These are phyloP conservation scores for Conomelus anceps DNA, from an alignment of 2,888 invertebrate genomes.

Conservation along the genomic window DNA sequence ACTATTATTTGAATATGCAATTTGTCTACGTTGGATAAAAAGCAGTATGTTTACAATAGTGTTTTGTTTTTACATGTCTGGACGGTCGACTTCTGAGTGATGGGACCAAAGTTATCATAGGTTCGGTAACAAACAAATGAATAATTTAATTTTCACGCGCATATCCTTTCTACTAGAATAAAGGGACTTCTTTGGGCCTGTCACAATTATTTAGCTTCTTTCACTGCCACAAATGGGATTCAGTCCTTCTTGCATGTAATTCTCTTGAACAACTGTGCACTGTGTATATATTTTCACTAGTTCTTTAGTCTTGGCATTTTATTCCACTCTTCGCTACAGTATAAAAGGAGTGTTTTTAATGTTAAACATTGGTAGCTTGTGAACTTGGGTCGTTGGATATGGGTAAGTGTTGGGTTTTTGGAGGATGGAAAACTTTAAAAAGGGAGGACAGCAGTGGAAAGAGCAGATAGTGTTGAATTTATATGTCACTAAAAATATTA, in stretches of 20 bases:
- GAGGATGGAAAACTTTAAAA: too few relatives aligned
- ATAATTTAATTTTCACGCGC: not conserved
- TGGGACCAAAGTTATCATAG: slow-evolving; percentile 50
- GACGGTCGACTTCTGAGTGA: slow-evolving; percentile 29
- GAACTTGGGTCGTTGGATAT: too few relatives aligned
- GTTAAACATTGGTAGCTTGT: too few relatives aligned
- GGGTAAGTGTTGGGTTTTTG: too few relatives aligned
- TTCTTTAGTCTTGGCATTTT: not conserved
- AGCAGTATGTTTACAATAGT: not conserved
- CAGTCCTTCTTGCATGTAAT: not conserved
- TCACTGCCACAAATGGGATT: not conserved
- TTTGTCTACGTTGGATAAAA: not conserved
- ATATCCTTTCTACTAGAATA: slow-evolving; percentile 22
- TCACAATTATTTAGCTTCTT: not conserved
- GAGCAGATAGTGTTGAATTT: too few relatives aligned
- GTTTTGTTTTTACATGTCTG: slow-evolving; percentile 25
- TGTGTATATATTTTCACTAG: not conserved
- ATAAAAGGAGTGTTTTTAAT: too few relatives aligned
- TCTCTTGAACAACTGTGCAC: not conserved
- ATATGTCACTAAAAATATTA: too few relatives aligned
- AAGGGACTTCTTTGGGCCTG: not conserved
- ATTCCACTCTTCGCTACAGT: not conserved
- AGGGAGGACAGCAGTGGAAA: too few relatives aligned
- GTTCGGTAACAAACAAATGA: slow-evolving; percentile 38
- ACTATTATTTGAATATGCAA: not conserved